Evolutionary conservation across 2,888 invertebrate genomes (phyloP), one percentile per base, ranked within the genome.

Genomic region (Copidosoma aretas): DNA sequence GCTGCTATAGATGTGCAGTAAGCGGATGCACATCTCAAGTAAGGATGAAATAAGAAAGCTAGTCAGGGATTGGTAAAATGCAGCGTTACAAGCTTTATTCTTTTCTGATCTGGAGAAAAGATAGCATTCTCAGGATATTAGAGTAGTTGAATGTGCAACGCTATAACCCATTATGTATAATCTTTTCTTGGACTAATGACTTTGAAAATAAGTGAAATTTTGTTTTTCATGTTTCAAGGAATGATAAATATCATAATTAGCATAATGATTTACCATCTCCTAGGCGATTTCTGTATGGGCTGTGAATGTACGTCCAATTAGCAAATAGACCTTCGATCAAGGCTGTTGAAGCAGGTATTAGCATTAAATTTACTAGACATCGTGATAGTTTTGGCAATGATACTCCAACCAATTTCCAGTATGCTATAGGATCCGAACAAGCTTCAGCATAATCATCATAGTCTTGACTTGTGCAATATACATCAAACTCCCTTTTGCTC

Each of bases 311-410:
- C 15, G 62, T 53, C 62, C 62, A 62, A n/a, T 24, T 24, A 25
- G 62, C 52, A 62, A 62, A 62, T n/a, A 52, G 24, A n/a, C 53
- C 41, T 62, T 62, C 53, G n/a, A 62, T 53, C 17, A 53, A 21
- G 19, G 62, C 62, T 25, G 62, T 62, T 15, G 52, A 51, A n/a
- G 62, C 62, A 32, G 62, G 62, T 17, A 62, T 62, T 17, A 62
- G n/a, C 53, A 62, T 32, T 15, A 62, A 39, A 22, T 41, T 62
- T 4, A 32, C 15, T 19, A 25, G 25, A 62, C 4, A 24, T 39
- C 32, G n/a, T 10, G 46, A 19, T 10, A 62, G 25, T 32, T 62
- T 53, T 25, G 62, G 62, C 10, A 52, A 52, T 21, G 10, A n/a
- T 17, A 25, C 17, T 8, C 21, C 22, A 19, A 62, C 8, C 4